Evolutionary conservation across 1,140 invertebrate genomes (phyloP).

Genomic region (Zaprionus capensis): DNA sequence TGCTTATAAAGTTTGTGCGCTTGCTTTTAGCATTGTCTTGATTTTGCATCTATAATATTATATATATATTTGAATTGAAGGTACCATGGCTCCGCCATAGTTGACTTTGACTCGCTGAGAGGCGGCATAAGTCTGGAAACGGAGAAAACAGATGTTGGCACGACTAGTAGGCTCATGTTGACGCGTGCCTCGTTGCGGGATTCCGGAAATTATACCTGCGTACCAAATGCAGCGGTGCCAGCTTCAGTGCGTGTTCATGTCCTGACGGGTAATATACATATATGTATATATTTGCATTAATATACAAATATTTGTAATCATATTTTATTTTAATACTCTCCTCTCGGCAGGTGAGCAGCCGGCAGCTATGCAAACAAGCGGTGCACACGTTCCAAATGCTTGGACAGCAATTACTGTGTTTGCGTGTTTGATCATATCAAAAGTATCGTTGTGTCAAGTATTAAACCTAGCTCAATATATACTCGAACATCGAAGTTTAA

Average conservation of each 20-base stretch:
- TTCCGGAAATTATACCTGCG: slow-evolving; percentile 95
- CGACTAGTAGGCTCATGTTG: slow-evolving; percentile 94
- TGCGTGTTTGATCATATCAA: slow-evolving; percentile 79
- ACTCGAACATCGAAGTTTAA: slow-evolving; percentile 48
- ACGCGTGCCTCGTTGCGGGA: slow-evolving; percentile 93
- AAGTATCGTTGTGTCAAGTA: slow-evolving; percentile 63
- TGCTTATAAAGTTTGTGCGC: too few relatives aligned
- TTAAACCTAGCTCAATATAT: slow-evolving; percentile 42
- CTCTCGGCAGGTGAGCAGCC: slow-evolving; percentile 88
- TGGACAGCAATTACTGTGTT: slow-evolving; percentile 75
- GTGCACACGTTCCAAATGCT: slow-evolving; percentile 89
- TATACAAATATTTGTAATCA: neutral
- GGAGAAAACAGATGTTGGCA: slow-evolving; percentile 94
- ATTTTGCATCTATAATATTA: neutral
- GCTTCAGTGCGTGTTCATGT: slow-evolving; percentile 95
- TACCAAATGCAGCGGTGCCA: slow-evolving; percentile 93
- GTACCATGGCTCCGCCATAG: slow-evolving; percentile 91
- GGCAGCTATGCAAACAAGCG: slow-evolving; percentile 91
- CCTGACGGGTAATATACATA: slow-evolving; percentile 90
- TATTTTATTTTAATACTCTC: neutral
- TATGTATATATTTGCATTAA: neutral
- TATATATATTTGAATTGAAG: slow-evolving; percentile 62
- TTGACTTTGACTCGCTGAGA: slow-evolving; percentile 94
- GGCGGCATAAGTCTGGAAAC: slow-evolving; percentile 95
- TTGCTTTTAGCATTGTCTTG: neutral